Percentiles rank a stretch among this genome's conserved stretches.
Evolutionary conservation across 2,888 invertebrate species (phyloP).

Genomic region (Notodonta dromedarius): DNA sequence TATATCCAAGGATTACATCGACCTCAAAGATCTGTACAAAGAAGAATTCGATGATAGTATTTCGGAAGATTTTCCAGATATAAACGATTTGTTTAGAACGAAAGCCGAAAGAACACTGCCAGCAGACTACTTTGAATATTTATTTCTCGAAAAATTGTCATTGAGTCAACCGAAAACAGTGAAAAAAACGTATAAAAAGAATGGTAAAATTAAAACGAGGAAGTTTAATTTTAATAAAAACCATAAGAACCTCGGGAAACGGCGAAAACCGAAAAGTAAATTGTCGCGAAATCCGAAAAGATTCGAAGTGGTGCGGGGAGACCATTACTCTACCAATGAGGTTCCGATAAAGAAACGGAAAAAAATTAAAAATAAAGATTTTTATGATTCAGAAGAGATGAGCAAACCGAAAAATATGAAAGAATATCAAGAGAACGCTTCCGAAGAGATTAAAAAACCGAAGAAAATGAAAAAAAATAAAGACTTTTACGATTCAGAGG

Average conservation of each 20-base stretch:
- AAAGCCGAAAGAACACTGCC: constrained; percentile 9
- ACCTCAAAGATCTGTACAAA: constrained; percentile 10
- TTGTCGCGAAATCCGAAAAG: not conserved
- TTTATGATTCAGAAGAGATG: too few relatives aligned
- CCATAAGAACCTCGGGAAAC: not conserved
- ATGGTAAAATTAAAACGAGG: not conserved
- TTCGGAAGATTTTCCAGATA: constrained; percentile 36
- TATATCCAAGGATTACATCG: not conserved
- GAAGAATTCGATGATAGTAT: constrained; percentile 10
- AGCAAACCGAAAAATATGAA: not conserved
- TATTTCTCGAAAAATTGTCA: constrained; percentile 8
- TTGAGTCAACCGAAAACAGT: not conserved
- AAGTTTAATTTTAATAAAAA: not conserved
- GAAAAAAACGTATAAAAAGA: not conserved
- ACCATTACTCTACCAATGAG: too few relatives aligned
- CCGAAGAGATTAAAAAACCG: too few relatives aligned
- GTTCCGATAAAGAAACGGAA: too few relatives aligned
- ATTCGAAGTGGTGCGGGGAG: not conserved
- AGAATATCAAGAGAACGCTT: not conserved
- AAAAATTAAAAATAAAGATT: too few relatives aligned
- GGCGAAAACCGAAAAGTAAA: not conserved
- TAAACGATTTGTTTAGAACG: constrained; percentile 19
- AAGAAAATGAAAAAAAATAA: too few relatives aligned
- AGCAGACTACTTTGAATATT: constrained; percentile 35
- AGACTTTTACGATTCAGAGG: not conserved